Evolutionary conservation across 2,888 invertebrate species (phyloP), one percentile per base, ranked within the genome.

Genomic region (Oxystoma pomonae): DNA sequence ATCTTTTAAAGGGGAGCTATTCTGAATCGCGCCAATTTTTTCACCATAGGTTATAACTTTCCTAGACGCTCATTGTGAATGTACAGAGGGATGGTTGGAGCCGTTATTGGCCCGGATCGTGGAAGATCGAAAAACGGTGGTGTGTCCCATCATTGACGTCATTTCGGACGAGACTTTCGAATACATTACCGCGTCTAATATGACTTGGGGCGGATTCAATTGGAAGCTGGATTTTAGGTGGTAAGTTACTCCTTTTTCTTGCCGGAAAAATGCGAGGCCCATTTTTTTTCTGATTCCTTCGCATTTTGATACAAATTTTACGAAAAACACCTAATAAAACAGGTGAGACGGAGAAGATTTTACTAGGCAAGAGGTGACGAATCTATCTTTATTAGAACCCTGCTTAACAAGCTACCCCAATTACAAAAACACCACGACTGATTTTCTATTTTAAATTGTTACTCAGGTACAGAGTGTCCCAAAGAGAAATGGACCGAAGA

Each of bases 171-270:
- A 98, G 74, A 96, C 96, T 2, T 99, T 99, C 81, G 98, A 98
- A 81, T 99, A 99, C 83, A 95, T 98, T 68, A 94, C 97, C 59
- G 98, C 98, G 0, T 97, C 97, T 1, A 98, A 99, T 79, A 96
- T 97, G 90, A 99, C 98, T 0, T 99, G 98, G 98, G 98, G 98
- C 67, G 98, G 98, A 20, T 99, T 99, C 83, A 99, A 98, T 83
- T 98, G 98, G 98, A 98, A 98, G 81, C 85, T 99, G 60, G 98
- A 98, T 83, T 99, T 99, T 82, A 89, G 98, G 83, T 98, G 97
- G 97, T 94, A 81, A 84, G 53, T n/a, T n/a, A n/a, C n/a, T n/a
- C n/a, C n/a, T n/a, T n/a, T n/a, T n/a, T n/a, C n/a, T n/a, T n/a
- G n/a, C n/a, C n/a, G n/a, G n/a, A n/a, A n/a, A n/a, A n/a, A n/a